phyloP scores from a whole-genome alignment of 2,888 invertebrate species.

The Notodonta dromedarius region DNA sequence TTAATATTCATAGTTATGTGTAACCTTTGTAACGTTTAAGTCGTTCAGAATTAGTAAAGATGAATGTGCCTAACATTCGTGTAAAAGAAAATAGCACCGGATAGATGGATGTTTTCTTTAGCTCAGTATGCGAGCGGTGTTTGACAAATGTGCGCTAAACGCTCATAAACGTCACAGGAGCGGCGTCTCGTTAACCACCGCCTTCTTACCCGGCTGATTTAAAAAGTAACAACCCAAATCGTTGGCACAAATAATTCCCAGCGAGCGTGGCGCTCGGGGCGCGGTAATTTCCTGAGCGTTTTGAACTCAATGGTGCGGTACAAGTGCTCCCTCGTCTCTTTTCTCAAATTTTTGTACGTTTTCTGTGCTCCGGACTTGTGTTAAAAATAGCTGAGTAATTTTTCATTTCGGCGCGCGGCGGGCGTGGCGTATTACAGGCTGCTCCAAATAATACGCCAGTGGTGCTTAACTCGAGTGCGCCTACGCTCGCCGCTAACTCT shows the following conservation, averaged over 20 bases:
- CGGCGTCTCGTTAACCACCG: conserved; percentile 68
- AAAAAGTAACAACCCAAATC: conserved; percentile 77
- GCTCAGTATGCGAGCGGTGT: conserved; percentile 6
- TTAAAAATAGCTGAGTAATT: conserved; percentile 83
- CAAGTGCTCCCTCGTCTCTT: conserved; percentile 81
- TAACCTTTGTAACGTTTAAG: background rate
- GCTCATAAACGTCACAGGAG: conserved; percentile 52
- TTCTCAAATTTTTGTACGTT: conserved; percentile 83
- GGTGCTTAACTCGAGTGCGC: conserved; percentile 73
- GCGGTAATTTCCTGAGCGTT: conserved; percentile 82
- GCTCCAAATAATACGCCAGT: conserved; percentile 78
- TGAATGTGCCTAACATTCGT: background rate
- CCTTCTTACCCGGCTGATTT: conserved; percentile 75
- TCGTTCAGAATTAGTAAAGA: background rate
- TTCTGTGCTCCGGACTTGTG: conserved; percentile 78
- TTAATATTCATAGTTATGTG: background rate
- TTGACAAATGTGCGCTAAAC: conserved; percentile 39
- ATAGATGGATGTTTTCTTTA: conserved; percentile 3
- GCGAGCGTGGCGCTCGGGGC: conserved; percentile 65
- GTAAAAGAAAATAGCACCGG: background rate
- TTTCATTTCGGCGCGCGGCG: conserved; percentile 81
- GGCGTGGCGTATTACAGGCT: conserved; percentile 82
- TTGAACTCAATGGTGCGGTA: conserved; percentile 83
- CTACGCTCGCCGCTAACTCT: conserved; percentile 66
- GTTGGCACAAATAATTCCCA: conserved; percentile 78